Conservation (phyloP, 2,797 vertebrate genomes). For the Rhabdophis nuchalis region DNA sequence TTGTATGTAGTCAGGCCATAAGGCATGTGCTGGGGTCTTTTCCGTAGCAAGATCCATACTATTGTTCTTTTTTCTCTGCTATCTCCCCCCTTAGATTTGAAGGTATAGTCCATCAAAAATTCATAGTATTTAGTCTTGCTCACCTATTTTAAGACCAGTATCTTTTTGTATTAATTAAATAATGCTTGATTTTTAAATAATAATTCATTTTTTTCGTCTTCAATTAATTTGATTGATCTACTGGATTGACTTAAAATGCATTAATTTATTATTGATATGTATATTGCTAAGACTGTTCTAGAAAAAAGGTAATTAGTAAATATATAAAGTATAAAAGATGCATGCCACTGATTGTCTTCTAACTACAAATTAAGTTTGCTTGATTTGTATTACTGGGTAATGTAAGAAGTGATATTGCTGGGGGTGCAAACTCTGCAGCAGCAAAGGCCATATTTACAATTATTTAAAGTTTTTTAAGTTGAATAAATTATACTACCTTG, state of each 20-base stretch:
- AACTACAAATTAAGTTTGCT: neutral
- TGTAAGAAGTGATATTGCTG: neutral
- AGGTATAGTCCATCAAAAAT: neutral
- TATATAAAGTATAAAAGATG: neutral
- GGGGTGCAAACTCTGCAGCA: neutral
- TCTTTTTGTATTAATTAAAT: neutral
- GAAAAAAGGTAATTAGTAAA: neutral
- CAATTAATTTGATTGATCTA: neutral
- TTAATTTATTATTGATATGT: neutral
- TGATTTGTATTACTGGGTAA: neutral
- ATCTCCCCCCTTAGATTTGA: neutral
- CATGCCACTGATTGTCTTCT: neutral
- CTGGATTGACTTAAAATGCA: neutral
- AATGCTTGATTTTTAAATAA: neutral
- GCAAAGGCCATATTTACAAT: neutral
- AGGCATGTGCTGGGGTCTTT: neutral
- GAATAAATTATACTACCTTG: conserved; percentile 2
- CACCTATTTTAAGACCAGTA: neutral
- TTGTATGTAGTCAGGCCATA: neutral
- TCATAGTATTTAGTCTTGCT: neutral
- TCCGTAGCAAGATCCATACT: neutral
- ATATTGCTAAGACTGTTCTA: neutral
- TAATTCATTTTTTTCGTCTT: neutral
- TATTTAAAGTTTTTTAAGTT: neutral
- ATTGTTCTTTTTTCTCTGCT: neutral